A percentile compares a stretch with the other conserved stretches of the same genome.
phyloP scores from a whole-genome alignment of 1,140 invertebrate species.

The Diploscapter pachys region DNA sequence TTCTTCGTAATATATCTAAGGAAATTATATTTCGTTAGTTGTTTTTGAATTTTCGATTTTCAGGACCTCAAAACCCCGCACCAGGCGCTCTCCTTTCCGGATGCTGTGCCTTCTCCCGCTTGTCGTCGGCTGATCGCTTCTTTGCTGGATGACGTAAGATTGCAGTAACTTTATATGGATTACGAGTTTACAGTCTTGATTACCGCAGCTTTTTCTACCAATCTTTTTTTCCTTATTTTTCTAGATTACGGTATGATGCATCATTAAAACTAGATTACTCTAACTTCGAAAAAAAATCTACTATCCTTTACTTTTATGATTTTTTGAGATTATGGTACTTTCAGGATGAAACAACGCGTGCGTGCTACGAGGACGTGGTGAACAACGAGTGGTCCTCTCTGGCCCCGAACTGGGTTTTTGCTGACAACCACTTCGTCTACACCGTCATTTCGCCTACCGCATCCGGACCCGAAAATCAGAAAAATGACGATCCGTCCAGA shows the following conservation, averaged over 20 bases:
- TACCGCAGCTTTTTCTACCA: no score
- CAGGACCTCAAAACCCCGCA: not conserved
- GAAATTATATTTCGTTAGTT: not conserved
- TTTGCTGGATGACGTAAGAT: conserved; percentile 25
- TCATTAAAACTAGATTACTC: not conserved
- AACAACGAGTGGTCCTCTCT: conserved; percentile 23
- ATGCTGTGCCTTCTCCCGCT: conserved; percentile 10
- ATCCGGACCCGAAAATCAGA: no score
- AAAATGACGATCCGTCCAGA: no score
- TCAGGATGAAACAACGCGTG: conserved; percentile 19
- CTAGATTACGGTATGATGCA: not conserved
- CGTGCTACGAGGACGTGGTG: conserved; percentile 23
- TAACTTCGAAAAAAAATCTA: not conserved
- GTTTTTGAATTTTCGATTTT: no score
- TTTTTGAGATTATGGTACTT: not conserved
- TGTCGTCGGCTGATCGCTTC: conserved; percentile 15
- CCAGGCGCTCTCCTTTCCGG: conserved; percentile 2
- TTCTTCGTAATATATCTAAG: not conserved
- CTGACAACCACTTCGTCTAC: conserved; percentile 18
- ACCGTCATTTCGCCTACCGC: no score
- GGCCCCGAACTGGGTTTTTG: conserved; percentile 26
- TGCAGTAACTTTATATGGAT: not conserved
- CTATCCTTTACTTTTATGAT: not conserved
- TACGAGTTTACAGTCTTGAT: not conserved
- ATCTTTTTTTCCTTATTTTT: not conserved